Percentiles rank a stretch among this genome's conserved stretches.
These are phyloP conservation scores for Brachyrhaphis roseni DNA, from an alignment of 2,797 vertebrate species.

Conservation along the genomic window DNA sequence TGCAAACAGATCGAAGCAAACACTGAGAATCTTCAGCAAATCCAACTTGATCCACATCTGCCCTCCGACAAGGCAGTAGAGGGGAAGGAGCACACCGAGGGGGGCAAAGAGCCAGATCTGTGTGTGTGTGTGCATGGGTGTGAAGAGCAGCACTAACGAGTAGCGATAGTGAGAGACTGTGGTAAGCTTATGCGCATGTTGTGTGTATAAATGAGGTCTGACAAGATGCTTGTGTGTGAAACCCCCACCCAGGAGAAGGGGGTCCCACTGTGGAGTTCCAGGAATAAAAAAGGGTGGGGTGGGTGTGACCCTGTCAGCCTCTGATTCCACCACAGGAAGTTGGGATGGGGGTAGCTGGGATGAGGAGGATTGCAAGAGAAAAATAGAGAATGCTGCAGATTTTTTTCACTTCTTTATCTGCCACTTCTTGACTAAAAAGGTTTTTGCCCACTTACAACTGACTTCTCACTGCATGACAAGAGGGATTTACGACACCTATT, in stretches of 20 bases:
- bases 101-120: slow-evolving; percentile 21
- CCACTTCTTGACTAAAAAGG: slow-evolving; percentile 2
- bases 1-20: slow-evolving; percentile 22
- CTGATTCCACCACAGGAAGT: slow-evolving; percentile 79
- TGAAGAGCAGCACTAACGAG: slow-evolving; percentile 47
- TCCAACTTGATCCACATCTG: slow-evolving; percentile 66
- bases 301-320: slow-evolving; percentile 78
- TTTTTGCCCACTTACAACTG: neutral
- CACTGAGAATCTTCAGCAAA: slow-evolving; percentile 45
- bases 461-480: neutral
- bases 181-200: slow-evolving; percentile 36
- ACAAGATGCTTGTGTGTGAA: slow-evolving; percentile 42
- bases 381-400: neutral
- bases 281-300: slow-evolving; percentile 78
- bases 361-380: slow-evolving; percentile 9
- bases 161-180: slow-evolving; percentile 35
- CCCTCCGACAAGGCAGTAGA: slow-evolving; percentile 35
- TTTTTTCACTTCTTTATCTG: slow-evolving; percentile 2
- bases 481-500: too few relatives aligned
- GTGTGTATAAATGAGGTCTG: slow-evolving; percentile 43
- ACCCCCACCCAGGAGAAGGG: slow-evolving; percentile 30
- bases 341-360: slow-evolving; percentile 39
- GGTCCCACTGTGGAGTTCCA: slow-evolving; percentile 74
- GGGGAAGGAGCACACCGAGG: slow-evolving; percentile 20
- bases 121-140: slow-evolving; percentile 26